phyloP scores from a whole-genome alignment of 2,113 vertebrate species.

The Zosterops borbonicus region DNA sequence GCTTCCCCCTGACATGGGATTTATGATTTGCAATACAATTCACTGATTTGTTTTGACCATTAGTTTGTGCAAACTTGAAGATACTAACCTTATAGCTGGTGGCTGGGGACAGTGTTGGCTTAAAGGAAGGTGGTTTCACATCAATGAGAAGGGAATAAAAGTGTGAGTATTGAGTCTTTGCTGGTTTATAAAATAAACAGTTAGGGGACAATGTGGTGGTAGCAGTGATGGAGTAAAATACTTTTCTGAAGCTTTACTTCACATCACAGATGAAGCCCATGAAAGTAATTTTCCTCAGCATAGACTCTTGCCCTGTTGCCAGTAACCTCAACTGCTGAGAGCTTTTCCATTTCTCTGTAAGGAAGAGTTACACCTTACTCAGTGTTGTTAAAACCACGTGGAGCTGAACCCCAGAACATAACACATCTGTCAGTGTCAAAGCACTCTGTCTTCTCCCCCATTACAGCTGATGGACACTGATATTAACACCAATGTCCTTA shows the following conservation, averaged over 20 bases:
- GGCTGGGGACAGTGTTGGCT: background rate
- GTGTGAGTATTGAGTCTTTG: background rate
- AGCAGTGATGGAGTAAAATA: background rate
- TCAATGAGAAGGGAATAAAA: background rate
- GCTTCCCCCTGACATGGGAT: conserved; percentile 55
- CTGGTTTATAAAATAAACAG: background rate
- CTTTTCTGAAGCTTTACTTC: background rate
- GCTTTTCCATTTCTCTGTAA: background rate
- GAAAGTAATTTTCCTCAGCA: background rate
- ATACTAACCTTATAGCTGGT: background rate
- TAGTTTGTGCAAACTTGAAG: conserved; percentile 60
- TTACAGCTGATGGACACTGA: background rate
- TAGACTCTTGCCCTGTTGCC: background rate
- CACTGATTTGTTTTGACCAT: conserved; percentile 64
- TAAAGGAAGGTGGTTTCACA: background rate
- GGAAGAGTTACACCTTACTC: background rate
- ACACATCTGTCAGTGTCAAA: background rate
- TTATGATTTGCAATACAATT: conserved; percentile 65
- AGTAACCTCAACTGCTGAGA: background rate
- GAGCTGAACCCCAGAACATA: background rate
- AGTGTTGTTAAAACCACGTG: background rate
- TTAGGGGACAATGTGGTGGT: background rate
- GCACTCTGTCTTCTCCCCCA: too few relatives aligned
- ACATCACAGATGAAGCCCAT: background rate
- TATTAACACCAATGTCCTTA: background rate